phyloP scores from a whole-genome alignment of 35 echinoderm and acorn worm genomes.

The Lytechinus variegatus region DNA sequence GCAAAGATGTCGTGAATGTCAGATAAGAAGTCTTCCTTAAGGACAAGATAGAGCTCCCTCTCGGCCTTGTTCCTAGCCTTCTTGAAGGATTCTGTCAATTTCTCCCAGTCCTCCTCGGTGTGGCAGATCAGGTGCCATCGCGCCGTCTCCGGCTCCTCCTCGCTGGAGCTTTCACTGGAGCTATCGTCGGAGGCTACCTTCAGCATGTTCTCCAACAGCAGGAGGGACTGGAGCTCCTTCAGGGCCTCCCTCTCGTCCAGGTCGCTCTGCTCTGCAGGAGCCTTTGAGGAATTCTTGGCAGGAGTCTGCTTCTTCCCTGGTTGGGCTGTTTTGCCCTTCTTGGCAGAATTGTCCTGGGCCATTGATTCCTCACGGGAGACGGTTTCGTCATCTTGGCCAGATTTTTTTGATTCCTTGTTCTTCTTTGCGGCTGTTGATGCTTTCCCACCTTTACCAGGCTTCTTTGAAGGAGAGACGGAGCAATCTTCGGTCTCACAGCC shows the following conservation, averaged over 20 bases:
- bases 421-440: background rate
- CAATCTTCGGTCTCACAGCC: constrained; percentile 2
- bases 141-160: constrained; percentile 78
- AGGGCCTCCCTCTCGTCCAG: constrained; percentile 25
- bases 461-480: background rate
- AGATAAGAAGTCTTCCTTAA: constrained; percentile 83
- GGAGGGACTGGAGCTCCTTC: constrained; percentile 17
- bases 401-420: background rate
- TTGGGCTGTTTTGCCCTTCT: background rate
- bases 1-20: constrained; percentile 81
- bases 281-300: constrained; percentile 36
- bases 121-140: constrained; percentile 91
- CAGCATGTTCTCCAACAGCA: constrained; percentile 16
- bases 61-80: constrained; percentile 77
- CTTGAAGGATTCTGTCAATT: constrained; percentile 78
- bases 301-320: background rate
- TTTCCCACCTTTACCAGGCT: background rate
- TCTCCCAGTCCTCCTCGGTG: constrained; percentile 85
- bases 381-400: background rate
- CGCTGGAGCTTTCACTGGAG: constrained; percentile 60
- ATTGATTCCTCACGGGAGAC: background rate
- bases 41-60: constrained; percentile 77
- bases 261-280: background rate
- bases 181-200: constrained; percentile 4
- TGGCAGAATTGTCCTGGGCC: background rate